Base-by-base conservation (phyloP, 2,113 vertebrate genomes). In the Machaerirhynchus nigripectus region DNA sequence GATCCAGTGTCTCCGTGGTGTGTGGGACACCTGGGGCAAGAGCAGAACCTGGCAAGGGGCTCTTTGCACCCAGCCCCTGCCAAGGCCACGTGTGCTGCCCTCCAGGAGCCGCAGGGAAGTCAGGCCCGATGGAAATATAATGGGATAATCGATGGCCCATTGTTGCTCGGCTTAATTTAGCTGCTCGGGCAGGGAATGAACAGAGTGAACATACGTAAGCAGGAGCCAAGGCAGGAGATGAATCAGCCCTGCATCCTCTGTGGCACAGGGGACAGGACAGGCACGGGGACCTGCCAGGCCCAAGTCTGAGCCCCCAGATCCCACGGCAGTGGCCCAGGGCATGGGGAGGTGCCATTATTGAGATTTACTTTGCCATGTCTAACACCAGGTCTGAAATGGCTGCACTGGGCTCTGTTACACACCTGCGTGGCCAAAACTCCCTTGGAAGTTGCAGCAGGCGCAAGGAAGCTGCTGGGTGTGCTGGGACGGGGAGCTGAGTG, bases 81-180 rank as follows among this genome's bases (percentile, higher is more conserved):
- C 90, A 31, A 10, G 22, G 81, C 87, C 69, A 47, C 33, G 27
- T 52, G 56, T 67, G 87, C 80, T 77, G 79, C 81, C 80, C 83
- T 93, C 92, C 77, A 40, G 50, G 46, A 84, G 80, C 71, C 27
- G 75, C 91, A 31, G 71, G 53, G 81, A 61, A 93, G 84, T 11
- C 94, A 79, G 87, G 56, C 82, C 81, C 63, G 21, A 71, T 68
- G 93, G 94, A 85, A 95, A 84, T 53, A 30, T 40, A 96, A 96
- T 82, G 96, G 89, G 87, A 96, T 94, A 97, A 96, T 96, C 92
- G 81, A 96, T 95, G 96, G 92, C 39, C 81, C 75, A 91, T 96
- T 97, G 97, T 96, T 95, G 87, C 93, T 31, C 24, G 28, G 92
- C 79, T 95, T 92, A 92, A 97, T 96, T 97, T 77, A 96, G 90